Base-by-base conservation (phyloP, 2,888 invertebrate species). In the Cataglyphis albicans region DNA sequence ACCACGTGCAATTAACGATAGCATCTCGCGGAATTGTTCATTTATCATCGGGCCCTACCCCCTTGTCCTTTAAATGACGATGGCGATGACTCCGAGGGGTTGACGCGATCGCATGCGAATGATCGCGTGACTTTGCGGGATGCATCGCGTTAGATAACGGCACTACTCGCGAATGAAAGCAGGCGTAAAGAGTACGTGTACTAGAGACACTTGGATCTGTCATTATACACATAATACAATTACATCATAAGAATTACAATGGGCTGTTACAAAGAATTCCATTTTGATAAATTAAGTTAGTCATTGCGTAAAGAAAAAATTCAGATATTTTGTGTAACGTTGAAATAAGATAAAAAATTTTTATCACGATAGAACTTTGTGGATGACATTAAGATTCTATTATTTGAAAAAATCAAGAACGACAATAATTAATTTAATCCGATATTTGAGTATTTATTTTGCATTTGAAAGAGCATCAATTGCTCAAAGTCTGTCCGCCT, bases 1-100 rank as follows among this genome's bases (percentile, higher is more conserved):
- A 84, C 87, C 87, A 88, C 89, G 80, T 92, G 89, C 92, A 93
- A 93, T 93, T 93, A 93, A 92, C 92, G 93, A 93, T 93, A 93
- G 88, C 90, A 92, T 93, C 93, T 93, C 88, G 83, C 86, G 59
- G 90, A 92, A 93, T 93, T 92, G 93, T 93, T 93, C 92, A 93
- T 93, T 92, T 92, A 91, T 88, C 87, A 86, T 89, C 86, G 65
- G 86, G 82, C 68, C 44, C 87, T 81, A 44, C 75, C 82, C 86
- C 70, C 82, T 67, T 87, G 87, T 88, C 88, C 84, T 88, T 88
- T 88, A 83, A 88, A 82, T 86, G 84, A 74, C 81, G 64, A 29
- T 15, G 55, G 18, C 38, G 55, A 44, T 48, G 25, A 63, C 73
- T 44, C 7, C 21, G 70, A 68, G 75, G 84, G 84, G 81, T 83